Evolutionary conservation across 2,113 vertebrate genomes (phyloP).

Genomic region (Sander vitreus): DNA sequence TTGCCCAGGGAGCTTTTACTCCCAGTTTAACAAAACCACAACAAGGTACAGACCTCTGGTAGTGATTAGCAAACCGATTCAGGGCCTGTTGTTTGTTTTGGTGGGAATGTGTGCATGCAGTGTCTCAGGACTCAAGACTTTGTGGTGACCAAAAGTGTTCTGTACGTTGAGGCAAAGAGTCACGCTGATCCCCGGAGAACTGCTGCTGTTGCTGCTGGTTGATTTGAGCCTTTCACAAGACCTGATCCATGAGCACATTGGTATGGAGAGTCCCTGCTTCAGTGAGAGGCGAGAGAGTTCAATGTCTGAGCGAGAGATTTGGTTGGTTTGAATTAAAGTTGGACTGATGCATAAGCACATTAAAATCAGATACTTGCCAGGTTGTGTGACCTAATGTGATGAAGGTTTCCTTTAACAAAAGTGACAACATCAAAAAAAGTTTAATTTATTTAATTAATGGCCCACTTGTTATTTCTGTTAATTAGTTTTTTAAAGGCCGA

Average conservation of each 20-base stretch:
- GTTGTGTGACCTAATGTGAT: background rate
- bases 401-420: background rate
- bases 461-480: background rate
- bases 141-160: background rate
- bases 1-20: background rate
- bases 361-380: background rate
- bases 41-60: conserved; percentile 31
- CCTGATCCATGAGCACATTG: conserved; percentile 61
- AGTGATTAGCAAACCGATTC: conserved; percentile 30
- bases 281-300: background rate
- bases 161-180: background rate
- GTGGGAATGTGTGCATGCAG: conserved; percentile 9
- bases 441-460: background rate
- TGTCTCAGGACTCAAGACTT: conserved; percentile 4
- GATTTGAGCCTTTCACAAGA: conserved; percentile 47
- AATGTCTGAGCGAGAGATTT: background rate
- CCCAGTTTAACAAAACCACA: background rate
- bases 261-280: conserved; percentile 30
- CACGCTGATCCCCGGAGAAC: background rate
- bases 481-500: background rate
- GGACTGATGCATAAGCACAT: background rate
- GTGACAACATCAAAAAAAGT: background rate
- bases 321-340: background rate
- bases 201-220: conserved; percentile 26
- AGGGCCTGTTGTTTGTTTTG: conserved; percentile 4